A percentile compares a stretch with the other conserved stretches of the same genome.
phyloP scores from a whole-genome alignment of 1,140 invertebrate species.

The Leptestheria dahalacensis region DNA sequence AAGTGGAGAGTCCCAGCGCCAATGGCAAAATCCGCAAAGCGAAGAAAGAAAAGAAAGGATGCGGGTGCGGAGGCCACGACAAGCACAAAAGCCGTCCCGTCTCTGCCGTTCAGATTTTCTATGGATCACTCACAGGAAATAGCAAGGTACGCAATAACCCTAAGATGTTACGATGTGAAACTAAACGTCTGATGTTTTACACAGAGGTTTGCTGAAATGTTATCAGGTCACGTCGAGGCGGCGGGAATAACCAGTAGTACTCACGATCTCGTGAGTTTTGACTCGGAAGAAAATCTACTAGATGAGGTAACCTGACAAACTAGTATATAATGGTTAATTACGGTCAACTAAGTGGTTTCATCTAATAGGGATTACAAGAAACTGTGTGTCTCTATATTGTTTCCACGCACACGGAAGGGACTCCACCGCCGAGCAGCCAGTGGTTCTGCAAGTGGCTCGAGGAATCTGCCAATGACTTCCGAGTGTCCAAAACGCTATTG shows the following conservation, averaged over 20 bases:
- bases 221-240: conserved; percentile 21
- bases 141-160: too few relatives aligned
- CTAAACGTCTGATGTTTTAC: neutral
- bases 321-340: neutral
- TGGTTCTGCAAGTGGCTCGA: conserved; percentile 42
- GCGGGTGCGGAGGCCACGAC: conserved; percentile 10
- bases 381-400: conserved; percentile 33
- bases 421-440: conserved; percentile 30
- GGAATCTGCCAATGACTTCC: conserved; percentile 39
- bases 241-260: conserved; percentile 22
- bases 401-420: conserved; percentile 40
- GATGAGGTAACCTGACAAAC: conserved; percentile 23
- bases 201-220: conserved; percentile 23
- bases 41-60: conserved; percentile 15
- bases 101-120: conserved; percentile 27
- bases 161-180: too few relatives aligned
- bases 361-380: conserved; percentile 14
- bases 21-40: conserved; percentile 3
- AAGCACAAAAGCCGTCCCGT: conserved; percentile 4
- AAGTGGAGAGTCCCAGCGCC: neutral
- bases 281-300: conserved; percentile 29
- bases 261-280: conserved; percentile 28
- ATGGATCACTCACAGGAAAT: conserved; percentile 32
- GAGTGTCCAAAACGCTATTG: conserved; percentile 35
- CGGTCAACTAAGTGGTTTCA: neutral